These are phyloP conservation scores for Globodera rostochiensis DNA, from an alignment of 1,140 invertebrate species.

Conservation along the genomic window DNA sequence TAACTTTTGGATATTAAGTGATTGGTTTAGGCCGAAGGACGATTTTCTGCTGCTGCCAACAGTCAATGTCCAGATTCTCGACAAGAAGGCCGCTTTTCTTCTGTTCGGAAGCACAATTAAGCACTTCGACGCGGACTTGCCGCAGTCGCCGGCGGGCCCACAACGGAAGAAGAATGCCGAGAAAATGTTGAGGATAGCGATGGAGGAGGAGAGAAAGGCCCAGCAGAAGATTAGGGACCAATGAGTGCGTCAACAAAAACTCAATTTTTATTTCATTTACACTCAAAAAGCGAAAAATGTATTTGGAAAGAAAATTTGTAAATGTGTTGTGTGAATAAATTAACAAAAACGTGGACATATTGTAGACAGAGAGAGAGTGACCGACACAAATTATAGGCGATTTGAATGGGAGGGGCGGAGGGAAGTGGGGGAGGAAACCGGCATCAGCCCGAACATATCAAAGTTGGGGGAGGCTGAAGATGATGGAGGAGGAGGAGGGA, in stretches of 20 bases:
- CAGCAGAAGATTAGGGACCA: background rate
- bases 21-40: conserved; percentile 5
- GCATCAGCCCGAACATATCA: background rate
- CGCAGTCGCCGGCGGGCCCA: background rate
- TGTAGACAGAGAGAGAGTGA: background rate
- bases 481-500: background rate
- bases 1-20: background rate
- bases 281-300: background rate
- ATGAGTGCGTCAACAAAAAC: background rate
- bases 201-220: background rate
- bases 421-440: background rate
- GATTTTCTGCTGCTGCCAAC: conserved; percentile 6
- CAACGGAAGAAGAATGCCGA: background rate
- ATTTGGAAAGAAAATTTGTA: conserved; percentile 2
- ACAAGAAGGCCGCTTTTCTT: conserved; percentile 13
- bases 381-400: background rate
- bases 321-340: background rate
- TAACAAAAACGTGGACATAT: background rate
- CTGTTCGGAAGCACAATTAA: conserved; percentile 1
- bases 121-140: background rate
- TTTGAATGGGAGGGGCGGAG: background rate
- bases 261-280: background rate
- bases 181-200: background rate
- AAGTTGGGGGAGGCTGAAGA: background rate
- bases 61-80: conserved; percentile 1